Conservation (phyloP, 1,140 invertebrate species). For the Plodia interpunctella region DNA sequence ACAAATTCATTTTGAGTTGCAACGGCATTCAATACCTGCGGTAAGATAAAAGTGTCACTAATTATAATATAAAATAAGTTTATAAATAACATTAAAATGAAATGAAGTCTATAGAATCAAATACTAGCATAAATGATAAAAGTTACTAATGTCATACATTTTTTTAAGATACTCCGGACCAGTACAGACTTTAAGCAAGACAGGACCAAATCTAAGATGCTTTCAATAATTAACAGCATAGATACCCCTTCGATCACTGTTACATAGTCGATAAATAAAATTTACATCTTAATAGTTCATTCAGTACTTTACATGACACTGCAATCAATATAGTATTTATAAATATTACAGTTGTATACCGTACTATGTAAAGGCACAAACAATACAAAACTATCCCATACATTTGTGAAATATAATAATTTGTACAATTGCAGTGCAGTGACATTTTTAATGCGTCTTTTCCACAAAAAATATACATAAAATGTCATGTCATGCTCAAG, state of each 20-base stretch:
- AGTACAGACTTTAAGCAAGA: neutral
- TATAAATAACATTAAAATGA: conserved; percentile 6
- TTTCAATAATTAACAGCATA: neutral
- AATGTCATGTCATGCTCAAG: conserved; percentile 49
- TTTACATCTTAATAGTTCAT: conserved; percentile 18
- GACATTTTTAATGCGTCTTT: neutral
- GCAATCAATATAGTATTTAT: conserved; percentile 5
- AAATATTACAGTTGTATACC: conserved; percentile 37
- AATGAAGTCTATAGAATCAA: neutral
- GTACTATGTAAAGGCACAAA: conserved; percentile 67
- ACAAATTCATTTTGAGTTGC: conserved; percentile 1
- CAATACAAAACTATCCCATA: conserved; percentile 48
- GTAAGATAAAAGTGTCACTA: neutral
- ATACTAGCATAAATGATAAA: neutral
- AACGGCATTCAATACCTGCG: neutral
- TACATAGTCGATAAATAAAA: neutral
- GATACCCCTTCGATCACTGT: neutral
- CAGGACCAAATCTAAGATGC: neutral
- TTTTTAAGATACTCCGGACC: neutral
- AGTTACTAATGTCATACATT: neutral
- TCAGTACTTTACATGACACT: neutral
- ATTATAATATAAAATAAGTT: neutral
- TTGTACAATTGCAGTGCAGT: conserved; percentile 18
- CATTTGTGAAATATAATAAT: conserved; percentile 32
- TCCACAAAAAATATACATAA: conserved; percentile 31